Evolutionary conservation across 2,113 vertebrate species (phyloP).

Genomic region (Campylomormyrus numenius): DNA sequence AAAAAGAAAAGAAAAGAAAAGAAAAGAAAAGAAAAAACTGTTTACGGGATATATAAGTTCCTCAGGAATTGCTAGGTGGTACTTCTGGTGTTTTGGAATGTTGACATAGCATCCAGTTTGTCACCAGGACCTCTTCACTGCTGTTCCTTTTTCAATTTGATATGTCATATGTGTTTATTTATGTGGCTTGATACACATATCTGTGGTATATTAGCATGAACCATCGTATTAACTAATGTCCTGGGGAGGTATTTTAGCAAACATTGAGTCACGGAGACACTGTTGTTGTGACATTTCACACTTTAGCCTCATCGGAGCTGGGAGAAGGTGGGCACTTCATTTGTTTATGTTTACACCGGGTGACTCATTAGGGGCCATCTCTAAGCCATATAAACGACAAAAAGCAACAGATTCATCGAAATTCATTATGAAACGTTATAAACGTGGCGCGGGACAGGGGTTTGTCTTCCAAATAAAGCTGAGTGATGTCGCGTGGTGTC

Average conservation of each 20-base stretch:
- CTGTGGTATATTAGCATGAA: background rate
- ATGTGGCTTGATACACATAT: background rate
- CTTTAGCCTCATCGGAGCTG: background rate
- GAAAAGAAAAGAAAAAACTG: too few species aligned
- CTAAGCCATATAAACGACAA: conserved; percentile 4
- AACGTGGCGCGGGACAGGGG: background rate
- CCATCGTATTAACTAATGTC: background rate
- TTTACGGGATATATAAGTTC: background rate
- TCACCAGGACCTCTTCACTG: background rate
- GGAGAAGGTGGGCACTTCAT: background rate
- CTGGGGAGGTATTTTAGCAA: background rate
- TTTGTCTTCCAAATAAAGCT: conserved; percentile 16
- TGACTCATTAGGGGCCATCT: background rate
- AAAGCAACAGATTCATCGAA: background rate
- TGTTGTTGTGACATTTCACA: background rate
- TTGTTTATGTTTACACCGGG: background rate
- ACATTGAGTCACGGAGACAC: conserved; percentile 42
- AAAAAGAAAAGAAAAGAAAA: background rate
- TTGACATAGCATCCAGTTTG: background rate
- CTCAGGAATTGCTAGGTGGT: background rate
- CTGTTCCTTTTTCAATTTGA: background rate
- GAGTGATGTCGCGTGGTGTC: background rate
- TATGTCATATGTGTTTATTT: conserved; percentile 3
- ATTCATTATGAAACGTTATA: background rate
- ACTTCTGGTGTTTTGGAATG: background rate